These are phyloP conservation scores for Rissa tridactyla DNA, from an alignment of 2,113 vertebrate species.

Conservation along the genomic window DNA sequence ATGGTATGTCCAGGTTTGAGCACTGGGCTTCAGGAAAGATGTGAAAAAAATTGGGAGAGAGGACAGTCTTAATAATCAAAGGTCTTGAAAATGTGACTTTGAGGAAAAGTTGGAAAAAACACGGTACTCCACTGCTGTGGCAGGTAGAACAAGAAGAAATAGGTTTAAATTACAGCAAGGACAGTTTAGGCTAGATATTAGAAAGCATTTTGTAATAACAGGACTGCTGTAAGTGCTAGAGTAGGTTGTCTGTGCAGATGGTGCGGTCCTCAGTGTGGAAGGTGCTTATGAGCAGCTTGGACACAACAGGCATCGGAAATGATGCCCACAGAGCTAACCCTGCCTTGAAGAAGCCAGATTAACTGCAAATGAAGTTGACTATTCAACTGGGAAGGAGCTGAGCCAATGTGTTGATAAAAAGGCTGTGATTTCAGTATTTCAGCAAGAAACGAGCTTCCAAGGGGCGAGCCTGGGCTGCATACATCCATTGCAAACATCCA, in stretches of 20 bases:
- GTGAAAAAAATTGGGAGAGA: neutral
- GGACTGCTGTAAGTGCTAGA: neutral
- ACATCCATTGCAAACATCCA: neutral
- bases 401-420: neutral
- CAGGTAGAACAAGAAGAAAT: neutral
- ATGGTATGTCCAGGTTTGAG: neutral
- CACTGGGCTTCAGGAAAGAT: neutral
- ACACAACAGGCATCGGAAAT: neutral
- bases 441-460: neutral
- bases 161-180: neutral
- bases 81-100: neutral
- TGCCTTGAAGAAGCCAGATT: neutral
- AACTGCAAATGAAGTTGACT: neutral
- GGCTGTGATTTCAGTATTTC: neutral
- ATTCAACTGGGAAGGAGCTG: neutral
- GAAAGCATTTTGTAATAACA: neutral
- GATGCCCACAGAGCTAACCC: neutral
- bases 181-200: neutral
- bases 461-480: neutral
- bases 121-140: neutral
- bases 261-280: neutral
- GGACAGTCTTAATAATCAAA: neutral
- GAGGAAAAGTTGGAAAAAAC: neutral
- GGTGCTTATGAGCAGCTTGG: neutral
- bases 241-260: neutral